phyloP scores from a whole-genome alignment of 2,797 vertebrate species.

The Ambastaia sidthimunki region DNA sequence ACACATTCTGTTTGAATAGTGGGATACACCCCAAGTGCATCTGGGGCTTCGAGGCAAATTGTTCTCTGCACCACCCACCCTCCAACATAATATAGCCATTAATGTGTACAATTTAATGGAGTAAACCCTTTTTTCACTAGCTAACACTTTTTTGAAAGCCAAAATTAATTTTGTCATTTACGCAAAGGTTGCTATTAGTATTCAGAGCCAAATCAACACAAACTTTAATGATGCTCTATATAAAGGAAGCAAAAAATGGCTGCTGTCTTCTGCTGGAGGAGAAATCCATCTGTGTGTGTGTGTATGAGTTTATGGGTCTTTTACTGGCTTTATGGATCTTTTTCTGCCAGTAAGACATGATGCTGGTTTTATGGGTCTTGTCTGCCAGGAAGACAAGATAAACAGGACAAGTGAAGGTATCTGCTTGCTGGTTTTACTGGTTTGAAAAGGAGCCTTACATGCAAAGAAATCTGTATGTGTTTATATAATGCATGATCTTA shows the following conservation, averaged over 20 bases:
- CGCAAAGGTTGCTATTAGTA: slow-evolving; percentile 37
- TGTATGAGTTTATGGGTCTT: not conserved
- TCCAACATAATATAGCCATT: not conserved
- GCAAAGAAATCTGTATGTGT: not conserved
- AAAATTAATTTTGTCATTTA: not conserved
- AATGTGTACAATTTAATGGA: not conserved
- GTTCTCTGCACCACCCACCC: not conserved
- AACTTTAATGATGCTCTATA: not conserved
- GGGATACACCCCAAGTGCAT: not conserved
- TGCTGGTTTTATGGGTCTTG: not conserved
- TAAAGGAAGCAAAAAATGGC: slow-evolving; percentile 30
- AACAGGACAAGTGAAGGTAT: not conserved
- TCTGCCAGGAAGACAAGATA: not conserved
- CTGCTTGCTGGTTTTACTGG: not conserved
- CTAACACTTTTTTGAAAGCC: slow-evolving; percentile 1
- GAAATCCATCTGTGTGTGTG: not conserved
- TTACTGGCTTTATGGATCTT: not conserved
- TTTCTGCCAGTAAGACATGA: not conserved
- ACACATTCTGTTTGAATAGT: slow-evolving; percentile 10
- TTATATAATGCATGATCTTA: not conserved
- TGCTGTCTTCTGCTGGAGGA: not conserved
- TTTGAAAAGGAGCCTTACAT: slow-evolving; percentile 2
- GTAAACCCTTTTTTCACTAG: not conserved
- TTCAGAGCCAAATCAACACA: slow-evolving; percentile 8
- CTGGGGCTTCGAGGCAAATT: not conserved